phyloP scores from a whole-genome alignment of 2,888 invertebrate species.

The Drosophila nigricruria region DNA sequence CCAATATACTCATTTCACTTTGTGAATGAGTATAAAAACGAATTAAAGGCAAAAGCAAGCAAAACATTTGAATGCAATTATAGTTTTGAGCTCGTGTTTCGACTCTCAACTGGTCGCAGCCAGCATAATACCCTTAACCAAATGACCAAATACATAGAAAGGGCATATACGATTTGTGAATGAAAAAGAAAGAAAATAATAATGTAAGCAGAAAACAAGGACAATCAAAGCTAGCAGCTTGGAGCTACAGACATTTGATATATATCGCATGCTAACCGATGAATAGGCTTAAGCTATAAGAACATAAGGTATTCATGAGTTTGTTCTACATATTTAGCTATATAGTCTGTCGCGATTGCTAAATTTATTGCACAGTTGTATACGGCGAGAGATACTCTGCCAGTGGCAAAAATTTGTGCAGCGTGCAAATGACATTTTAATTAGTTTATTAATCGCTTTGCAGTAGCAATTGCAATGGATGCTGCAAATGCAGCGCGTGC shows the following conservation, averaged over 20 bases:
- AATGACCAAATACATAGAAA: neutral
- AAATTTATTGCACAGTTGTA: conserved; percentile 49
- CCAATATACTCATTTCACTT: too few species aligned
- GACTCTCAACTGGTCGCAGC: conserved; percentile 11
- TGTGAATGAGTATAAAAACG: too few species aligned
- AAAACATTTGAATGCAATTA: conserved; percentile 61
- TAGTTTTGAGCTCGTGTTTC: conserved; percentile 21
- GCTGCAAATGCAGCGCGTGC: conserved; percentile 4
- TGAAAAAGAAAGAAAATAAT: neutral
- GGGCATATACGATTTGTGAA: neutral
- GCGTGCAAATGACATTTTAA: conserved; percentile 79
- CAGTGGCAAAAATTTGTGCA: conserved; percentile 23
- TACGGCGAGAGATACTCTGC: conserved; percentile 1
- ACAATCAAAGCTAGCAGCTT: too few species aligned
- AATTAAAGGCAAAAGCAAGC: conserved; percentile 7
- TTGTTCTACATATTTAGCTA: too few species aligned
- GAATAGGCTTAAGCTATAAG: too few species aligned
- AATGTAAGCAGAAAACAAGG: too few species aligned
- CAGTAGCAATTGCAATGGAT: conserved; percentile 5
- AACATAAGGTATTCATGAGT: neutral
- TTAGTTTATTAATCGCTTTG: conserved; percentile 75
- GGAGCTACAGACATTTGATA: neutral
- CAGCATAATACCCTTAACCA: neutral
- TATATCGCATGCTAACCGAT: neutral
- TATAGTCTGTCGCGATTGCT: conserved; percentile 43